Evolutionary conservation across 2,888 invertebrate genomes (phyloP), one percentile per base, ranked within the genome.

Genomic region (Cordilura impudica): DNA sequence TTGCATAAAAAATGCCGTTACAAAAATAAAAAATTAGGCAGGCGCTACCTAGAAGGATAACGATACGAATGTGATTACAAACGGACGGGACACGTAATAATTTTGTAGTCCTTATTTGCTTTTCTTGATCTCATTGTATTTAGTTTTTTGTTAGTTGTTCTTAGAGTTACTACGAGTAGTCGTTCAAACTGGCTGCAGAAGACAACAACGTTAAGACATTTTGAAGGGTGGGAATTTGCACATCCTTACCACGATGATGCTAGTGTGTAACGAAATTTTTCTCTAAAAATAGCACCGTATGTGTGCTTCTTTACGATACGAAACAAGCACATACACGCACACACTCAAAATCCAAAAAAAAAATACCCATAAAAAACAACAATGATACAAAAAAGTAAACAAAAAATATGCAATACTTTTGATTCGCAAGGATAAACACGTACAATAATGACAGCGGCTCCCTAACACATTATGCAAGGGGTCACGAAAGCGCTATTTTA

Each of bases 1-100:
- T 88, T 88, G 88, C 88, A 88, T 88, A 88, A 88, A 88, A 88
- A 88, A 88, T 88, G 84, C 88, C 88, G 88, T 88, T 88, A 88
- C 87, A 86, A 82, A 84, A 75, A 56, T 58, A 76, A 60, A 66
- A 60, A 66, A 31, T 8, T 35, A 35, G 47, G 45, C 23, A 19
- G 53, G 43, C 82, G 31, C 78, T 85, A 85, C 85, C 85, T 83
- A 81, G 58, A 66, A 54, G 81, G 74, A 81, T 79, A 66, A 65
- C 69, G 78, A 71, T 76, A 60, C 69, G 79, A 81, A 78, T 82
- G 61, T 67, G 71, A 79, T 71, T 79, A 56, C 29, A 71, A 79
- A 67, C 61, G 81, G 67, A 72, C 84, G 82, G 81, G 80, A 83
- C 82, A 83, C 83, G 73, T 75, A 81, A 82, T 83, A 83, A 83